These are phyloP conservation scores for Leptopilina syphax DNA, from an alignment of 2,888 invertebrate species.

Conservation along the genomic window DNA sequence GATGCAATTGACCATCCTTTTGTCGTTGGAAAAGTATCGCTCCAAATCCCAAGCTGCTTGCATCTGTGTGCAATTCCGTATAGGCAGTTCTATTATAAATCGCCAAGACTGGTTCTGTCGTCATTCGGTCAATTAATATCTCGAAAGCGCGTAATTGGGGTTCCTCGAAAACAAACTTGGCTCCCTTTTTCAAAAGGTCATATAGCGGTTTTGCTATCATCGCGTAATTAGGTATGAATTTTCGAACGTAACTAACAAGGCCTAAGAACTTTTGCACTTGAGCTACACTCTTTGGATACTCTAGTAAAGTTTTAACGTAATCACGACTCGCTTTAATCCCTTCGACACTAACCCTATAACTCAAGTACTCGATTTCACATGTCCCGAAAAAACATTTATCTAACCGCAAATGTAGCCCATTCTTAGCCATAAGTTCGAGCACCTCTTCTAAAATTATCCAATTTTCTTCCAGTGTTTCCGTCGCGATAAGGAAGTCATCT, in stretches of 20 bases:
- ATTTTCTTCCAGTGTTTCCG: too few species aligned
- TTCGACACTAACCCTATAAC: too few species aligned
- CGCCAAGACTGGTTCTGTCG: background rate
- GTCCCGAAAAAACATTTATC: too few species aligned
- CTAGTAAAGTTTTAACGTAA: background rate
- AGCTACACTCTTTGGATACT: slow-evolving; percentile 44
- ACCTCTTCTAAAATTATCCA: too few species aligned
- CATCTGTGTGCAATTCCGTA: slow-evolving; percentile 42
- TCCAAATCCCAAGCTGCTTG: slow-evolving; percentile 29
- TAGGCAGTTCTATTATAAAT: background rate
- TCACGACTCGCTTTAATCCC: background rate
- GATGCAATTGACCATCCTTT: slow-evolving; percentile 43
- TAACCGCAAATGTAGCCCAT: too few species aligned
- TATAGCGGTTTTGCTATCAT: slow-evolving; percentile 24
- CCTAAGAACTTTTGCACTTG: slow-evolving; percentile 27
- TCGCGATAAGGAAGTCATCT: too few species aligned
- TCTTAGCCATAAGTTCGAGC: too few species aligned
- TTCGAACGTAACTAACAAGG: background rate
- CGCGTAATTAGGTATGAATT: slow-evolving; percentile 6
- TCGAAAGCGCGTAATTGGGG: background rate
- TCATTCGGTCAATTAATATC: background rate
- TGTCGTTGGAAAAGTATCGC: slow-evolving; percentile 45
- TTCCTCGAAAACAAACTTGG: background rate
- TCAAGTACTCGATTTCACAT: too few species aligned
- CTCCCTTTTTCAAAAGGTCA: background rate